Evolutionary conservation across 2,113 vertebrate genomes (phyloP).

Genomic region (Tenrec ecaudatus): DNA sequence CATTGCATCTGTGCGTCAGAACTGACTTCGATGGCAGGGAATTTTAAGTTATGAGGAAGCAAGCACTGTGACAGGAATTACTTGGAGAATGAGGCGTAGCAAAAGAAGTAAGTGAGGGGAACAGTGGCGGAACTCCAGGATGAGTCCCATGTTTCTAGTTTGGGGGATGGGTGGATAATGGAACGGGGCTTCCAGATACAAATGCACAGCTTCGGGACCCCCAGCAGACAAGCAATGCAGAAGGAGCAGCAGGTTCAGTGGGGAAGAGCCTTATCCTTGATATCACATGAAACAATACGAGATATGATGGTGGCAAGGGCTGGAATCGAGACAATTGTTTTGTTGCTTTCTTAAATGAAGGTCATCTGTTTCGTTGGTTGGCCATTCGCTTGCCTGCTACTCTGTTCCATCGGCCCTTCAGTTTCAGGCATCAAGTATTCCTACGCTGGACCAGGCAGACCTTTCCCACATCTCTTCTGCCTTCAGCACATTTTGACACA

Average conservation of each 20-base stretch:
- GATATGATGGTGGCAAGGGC: background rate
- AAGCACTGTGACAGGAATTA: background rate
- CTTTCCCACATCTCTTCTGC: background rate
- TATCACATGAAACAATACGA: too few relatives aligned
- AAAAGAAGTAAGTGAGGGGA: background rate
- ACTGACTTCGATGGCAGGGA: too few relatives aligned
- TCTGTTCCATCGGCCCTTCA: background rate
- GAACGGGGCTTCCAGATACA: background rate
- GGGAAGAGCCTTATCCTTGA: background rate
- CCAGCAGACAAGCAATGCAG: rapidly evolving
- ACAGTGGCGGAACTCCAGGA: background rate
- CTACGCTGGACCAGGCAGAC: background rate
- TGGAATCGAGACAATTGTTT: background rate
- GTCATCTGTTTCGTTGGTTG: background rate
- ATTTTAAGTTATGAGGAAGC: background rate
- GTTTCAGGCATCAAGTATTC: conserved; percentile 12
- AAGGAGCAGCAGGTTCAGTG: background rate
- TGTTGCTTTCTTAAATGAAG: background rate
- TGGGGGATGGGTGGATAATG: background rate
- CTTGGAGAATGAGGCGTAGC: background rate
- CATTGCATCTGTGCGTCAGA: too few relatives aligned
- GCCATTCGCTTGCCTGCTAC: background rate
- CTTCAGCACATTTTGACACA: conserved; percentile 36
- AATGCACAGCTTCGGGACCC: background rate
- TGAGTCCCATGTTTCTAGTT: background rate